Evolutionary conservation across 1,140 invertebrate species (phyloP), one percentile per base, ranked within the genome.

Genomic region (Schlechtendalia chinensis): DNA sequence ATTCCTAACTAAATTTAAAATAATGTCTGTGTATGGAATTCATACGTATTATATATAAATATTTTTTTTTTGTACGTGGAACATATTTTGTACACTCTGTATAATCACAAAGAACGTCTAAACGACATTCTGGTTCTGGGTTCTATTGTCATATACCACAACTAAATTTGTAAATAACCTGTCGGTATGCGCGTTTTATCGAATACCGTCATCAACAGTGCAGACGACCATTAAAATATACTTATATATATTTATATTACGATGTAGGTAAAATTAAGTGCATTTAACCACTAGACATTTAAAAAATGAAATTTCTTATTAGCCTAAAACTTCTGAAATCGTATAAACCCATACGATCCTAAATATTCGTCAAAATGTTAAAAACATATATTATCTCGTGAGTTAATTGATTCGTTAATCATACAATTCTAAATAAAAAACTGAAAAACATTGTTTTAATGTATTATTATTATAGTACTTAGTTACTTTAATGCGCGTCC

Each of bases 111-210:
- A 72, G 27, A 72, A 50, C 39, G 8, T 50, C 58, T 27, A 61
- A 61, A 79, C 58, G 3, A 79, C 75, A 79, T 79, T 79, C 75
- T 63, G 75, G 75, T 79, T 63, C 22, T 59, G 58, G 75, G n/a
- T 61, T 77, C 58, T 47, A 50, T 79, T 79, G 75, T 79, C 75
- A 59, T 58, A 79, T 79, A 79, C 58, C 75, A n/a, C n/a, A 63
- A 79, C 32, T 4, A 61, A 79, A 79, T 50, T 63, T 63, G 58
- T 79, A 63, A 79, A 63, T 63, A 61, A 17, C 59, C 45, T 12
- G 75, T 79, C 8, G 58, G 58, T 63, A 63, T 79, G 75, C 58
- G 39, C 58, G 39, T 63, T 79, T 79, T 79, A 79, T 79, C 75
- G 58, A 59, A 79, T 63, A 50, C 22, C 58, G 58, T 79, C 39